Conservation (phyloP, 2,113 vertebrate species). For the Pteropus alecto region DNA sequence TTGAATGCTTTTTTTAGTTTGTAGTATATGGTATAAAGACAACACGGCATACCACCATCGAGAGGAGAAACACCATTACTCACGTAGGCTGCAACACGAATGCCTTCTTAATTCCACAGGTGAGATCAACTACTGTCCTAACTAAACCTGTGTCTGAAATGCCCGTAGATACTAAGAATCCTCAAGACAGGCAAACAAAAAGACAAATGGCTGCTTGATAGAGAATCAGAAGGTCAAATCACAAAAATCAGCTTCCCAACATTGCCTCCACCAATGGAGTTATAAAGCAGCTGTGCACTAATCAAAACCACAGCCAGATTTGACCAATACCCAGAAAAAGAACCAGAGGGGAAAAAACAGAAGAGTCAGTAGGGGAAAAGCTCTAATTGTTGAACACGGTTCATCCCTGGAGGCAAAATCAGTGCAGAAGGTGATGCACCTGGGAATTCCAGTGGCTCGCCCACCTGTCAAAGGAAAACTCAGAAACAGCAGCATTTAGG, state of each 20-base stretch:
- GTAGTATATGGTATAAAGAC: background rate
- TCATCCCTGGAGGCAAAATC: background rate
- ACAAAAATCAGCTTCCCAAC: background rate
- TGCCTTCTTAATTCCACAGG: background rate
- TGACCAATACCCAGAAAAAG: background rate
- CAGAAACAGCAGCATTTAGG: background rate
- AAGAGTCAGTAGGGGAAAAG: background rate
- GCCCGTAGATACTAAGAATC: background rate
- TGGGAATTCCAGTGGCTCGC: background rate
- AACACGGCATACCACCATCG: background rate
- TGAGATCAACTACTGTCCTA: background rate
- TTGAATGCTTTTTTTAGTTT: background rate
- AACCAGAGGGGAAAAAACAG: background rate
- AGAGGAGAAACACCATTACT: background rate
- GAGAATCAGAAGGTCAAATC: background rate
- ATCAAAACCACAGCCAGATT: background rate
- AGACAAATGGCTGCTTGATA: background rate
- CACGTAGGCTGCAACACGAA: background rate
- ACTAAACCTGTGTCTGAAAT: background rate
- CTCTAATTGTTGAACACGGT: background rate
- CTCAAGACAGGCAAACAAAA: background rate
- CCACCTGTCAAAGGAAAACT: background rate
- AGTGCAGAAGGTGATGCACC: background rate
- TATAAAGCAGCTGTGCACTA: background rate
- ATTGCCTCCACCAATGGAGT: background rate